Base-by-base conservation (phyloP, 2,113 vertebrate species). In the Phylloscopus whistleri region DNA sequence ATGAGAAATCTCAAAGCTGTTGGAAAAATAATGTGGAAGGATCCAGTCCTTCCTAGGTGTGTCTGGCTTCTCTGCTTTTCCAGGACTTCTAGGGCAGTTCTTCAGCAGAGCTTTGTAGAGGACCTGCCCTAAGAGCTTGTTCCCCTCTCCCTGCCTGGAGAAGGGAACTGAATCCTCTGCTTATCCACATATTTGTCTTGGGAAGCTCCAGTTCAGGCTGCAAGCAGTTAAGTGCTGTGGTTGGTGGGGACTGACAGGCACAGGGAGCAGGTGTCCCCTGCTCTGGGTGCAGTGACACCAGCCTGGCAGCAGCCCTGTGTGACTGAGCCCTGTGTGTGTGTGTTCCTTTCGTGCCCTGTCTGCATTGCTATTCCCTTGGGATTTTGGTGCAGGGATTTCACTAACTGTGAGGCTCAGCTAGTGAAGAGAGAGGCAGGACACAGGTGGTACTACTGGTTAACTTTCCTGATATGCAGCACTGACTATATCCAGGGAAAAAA, bases 311-410 rank as follows among this genome's bases (percentile, higher is more conserved):
- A 52, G 70, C 14, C 43, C 26, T 2, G 12, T 9, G 58, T 1
- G 2, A 11, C 79, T 30, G 37, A n/a, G 72, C 9, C 2, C 3
- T 24, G 23, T 20, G 7, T 3, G 46, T 28, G 24, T 31, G 22
- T 44, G 27, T 7, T 52, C 55, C 49, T 30, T 10, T 13, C 8
- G 14, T 43, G 39, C 55, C 11, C 3, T 10, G 7, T 31, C 28
- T 37, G n/a, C 51, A 16, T 13, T 0, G 0, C 58, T 62, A 0
- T 10, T 49, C 20, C 7, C 10, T 19, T 28, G 49, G 53, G 81
- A 4, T 14, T 78, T 30, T 26, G 62, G 12, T 46, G 18, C 8
- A 0, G 27, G 53, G 49, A 9, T 67, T 67, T 74, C 59, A 7
- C 30, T 53, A 0, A 0, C 27, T 22, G 37, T 33, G 53, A 56